Evolutionary conservation across 1,140 invertebrate genomes (phyloP), one percentile per base, ranked within the genome.

Genomic region (Melitaea cinxia): DNA sequence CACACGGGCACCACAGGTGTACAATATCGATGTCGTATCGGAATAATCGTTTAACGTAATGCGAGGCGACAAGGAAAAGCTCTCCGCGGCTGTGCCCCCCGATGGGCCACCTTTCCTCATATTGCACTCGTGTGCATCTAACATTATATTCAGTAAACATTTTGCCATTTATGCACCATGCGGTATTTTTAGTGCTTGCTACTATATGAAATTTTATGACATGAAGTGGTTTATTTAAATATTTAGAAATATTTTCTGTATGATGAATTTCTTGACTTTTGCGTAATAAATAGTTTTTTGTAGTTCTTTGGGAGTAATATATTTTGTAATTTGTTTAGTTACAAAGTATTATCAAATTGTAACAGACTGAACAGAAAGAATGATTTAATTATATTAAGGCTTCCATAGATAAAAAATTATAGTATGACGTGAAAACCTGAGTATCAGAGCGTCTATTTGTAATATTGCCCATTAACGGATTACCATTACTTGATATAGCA

Each of bases 21-120:
- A 52, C 45, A 47, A 78, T 83, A 80, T 78, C 77, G 77, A 73
- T 70, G 72, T 81, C 66, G 77, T 82, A 81, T 78, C 80, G 75
- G 78, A 80, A 81, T 87, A 85, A 88, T 82, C 83, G 87, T 89
- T 89, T 89, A 89, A 75, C 75, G 80, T 89, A 84, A 89, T 87
- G 80, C 83, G 47, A 70, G 69, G 75, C 73, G 75, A 89, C 87
- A 88, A 82, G 83, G 85, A 89, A 89, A 89, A 85, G 87, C 87
- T 89, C 78, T 87, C 76, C 65, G 72, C 53, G 71, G 65, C 55
- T 54, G 35, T 52, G 50, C 73, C 72, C 77, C 73, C 79, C 70
- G 70, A 62, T 72, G 73, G 70, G 71, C 66, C 55, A 68, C 52
- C 55, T 53, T 54, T 39, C 30, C 56, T 53, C 49, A 26, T 54